Conservation (phyloP, 2,113 vertebrate genomes). For the Periophthalmus modestus region DNA sequence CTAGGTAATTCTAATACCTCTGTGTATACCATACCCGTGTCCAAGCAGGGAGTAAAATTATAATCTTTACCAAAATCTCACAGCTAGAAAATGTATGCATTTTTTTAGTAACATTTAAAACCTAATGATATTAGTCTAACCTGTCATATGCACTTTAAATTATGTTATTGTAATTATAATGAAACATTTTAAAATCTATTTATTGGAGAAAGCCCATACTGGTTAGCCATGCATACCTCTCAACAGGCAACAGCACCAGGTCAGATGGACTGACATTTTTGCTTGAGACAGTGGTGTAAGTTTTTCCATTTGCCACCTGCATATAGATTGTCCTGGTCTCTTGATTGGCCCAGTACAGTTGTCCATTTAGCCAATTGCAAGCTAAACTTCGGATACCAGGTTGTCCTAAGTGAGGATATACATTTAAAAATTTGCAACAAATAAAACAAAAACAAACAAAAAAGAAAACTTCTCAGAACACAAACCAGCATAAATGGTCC, state of each 20-base stretch:
- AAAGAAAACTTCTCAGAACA: neutral
- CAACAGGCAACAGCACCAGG: constrained; percentile 79
- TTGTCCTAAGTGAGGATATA: constrained; percentile 63
- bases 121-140: no score
- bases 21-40: no score
- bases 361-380: constrained; percentile 87
- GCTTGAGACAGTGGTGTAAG: constrained; percentile 76
- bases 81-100: no score
- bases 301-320: constrained; percentile 78
- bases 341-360: constrained; percentile 87
- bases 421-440: no score
- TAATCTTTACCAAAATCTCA: no score
- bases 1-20: no score
- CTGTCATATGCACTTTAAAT: no score
- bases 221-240: constrained; percentile 72
- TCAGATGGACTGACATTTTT: constrained; percentile 84
- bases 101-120: no score
- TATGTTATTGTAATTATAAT: no score
- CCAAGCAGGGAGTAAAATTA: no score
- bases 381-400: constrained; percentile 81
- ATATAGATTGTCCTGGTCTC: constrained; percentile 74
- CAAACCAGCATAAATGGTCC: constrained; percentile 78
- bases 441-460: no score
- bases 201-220: neutral
- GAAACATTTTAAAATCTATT: no score